Evolutionary conservation across 2,888 invertebrate genomes (phyloP), one percentile per base, ranked within the genome.

Genomic region (Drosophila peninsularis): DNA sequence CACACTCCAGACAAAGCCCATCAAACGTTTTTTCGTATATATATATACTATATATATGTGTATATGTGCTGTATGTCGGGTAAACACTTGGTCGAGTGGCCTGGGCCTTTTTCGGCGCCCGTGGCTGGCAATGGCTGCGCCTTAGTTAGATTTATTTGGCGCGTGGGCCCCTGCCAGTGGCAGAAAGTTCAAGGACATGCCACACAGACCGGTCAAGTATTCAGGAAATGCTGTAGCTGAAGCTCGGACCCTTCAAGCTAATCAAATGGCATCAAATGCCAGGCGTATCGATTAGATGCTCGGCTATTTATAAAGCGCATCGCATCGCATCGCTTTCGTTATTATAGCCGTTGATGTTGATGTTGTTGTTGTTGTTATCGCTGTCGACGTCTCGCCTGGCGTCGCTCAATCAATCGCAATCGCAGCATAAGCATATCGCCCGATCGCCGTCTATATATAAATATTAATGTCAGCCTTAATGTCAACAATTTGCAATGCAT

Each of bases 401-500:
- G 55, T 53, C 66, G 62, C 50, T 70, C 55, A 80, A 84, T 84
- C 85, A 81, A 64, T 47, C 30, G 55, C 50, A 61, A 4, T 30
- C 34, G 52, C 37, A 58, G 75, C 54, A 65, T 62, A 64, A 71
- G 65, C 49, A 67, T 64, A 78, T 58, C 55, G 64, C n/a, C 54
- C 70, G 72, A 64, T 60, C 74, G 64, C 10, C 57, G 17, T 9
- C 11, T 36, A 37, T 30, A 55, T 39, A 62, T 39, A 45, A 21
- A 44, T 54, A 62, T 68, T 55, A 66, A 55, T 74, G 78, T 65
- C 69, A 65, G 63, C 53, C 68, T 63, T 78, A 83, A 85, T 88
- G 78, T 82, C 80, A 82, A 78, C 75, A 82, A 80, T 85, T 80
- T 78, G 68, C 70, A 80, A 82, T 82, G 78, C 75, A 82, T 77